Evolutionary conservation across 2,113 vertebrate species (phyloP), one percentile per base, ranked within the genome.

Genomic region (Hystrix brachyura): DNA sequence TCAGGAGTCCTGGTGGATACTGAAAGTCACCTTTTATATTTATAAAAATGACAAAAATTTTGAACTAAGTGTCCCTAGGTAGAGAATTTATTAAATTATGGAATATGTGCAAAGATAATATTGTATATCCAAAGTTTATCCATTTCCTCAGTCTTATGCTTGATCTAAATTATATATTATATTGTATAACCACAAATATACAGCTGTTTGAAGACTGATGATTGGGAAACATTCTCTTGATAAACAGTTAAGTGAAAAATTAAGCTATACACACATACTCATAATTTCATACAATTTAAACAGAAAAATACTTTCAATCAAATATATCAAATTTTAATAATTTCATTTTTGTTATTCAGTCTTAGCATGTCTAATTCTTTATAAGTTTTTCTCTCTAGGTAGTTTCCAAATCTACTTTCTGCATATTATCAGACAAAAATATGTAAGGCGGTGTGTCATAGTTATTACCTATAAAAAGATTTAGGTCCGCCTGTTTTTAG

Each of bases 321-420:
- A 78, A 71, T 19, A 71, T n/a, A 48, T 34, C 4, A 57, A 27
- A 87, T 84, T 81, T 76, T 76, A 94, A 71, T 60, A 25, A n/a
- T 62, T 88, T 76, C 34, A n/a, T 23, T n/a, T 71, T 90, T 76
- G 12, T 43, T 79, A 81, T 27, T 1, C 4, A 62, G 9, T 25
- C 5, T 90, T 53, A 15, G 34, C 64, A 23, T 85, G 11, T 65
- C 32, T 89, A 71, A 78, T 88, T 95, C 32, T 84, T 69, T 76
- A 46, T 32, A n/a, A 57, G 46, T 88, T 74, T 88, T 78, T 57
- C 53, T 60, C 46, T 80, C n/a, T 67, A 72, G 69, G 5, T 13
- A 71, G 82, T 93, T 92, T 87, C 7, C 17, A 97, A 27, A 69
- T 59, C 51, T 57, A 34, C 5, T 71, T 86, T 94, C 34, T 88